Evolutionary conservation across 2,888 invertebrate genomes (phyloP).

Genomic region (Volucella inanis): DNA sequence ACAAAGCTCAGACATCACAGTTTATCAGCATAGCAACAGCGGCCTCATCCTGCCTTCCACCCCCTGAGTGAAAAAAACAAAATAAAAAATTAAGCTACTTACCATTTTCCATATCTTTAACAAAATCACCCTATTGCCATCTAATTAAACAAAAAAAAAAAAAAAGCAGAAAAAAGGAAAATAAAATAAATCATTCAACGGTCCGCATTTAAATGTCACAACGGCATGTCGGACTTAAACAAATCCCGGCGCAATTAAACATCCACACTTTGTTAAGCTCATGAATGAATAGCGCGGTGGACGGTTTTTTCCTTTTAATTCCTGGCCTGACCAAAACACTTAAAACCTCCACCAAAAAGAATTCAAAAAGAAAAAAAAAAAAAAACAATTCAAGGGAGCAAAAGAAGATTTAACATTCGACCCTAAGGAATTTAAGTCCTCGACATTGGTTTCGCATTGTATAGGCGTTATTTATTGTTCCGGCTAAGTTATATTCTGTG

Average conservation of each 20-base stretch:
- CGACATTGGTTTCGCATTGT: constrained; percentile 36
- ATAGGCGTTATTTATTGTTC: constrained; percentile 47
- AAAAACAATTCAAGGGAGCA: constrained; percentile 3
- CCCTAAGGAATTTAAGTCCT: constrained; percentile 56
- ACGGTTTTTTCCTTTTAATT: not conserved
- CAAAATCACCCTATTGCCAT: not conserved
- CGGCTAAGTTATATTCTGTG: constrained; percentile 50
- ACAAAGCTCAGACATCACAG: no score
- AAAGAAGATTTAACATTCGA: constrained; percentile 41
- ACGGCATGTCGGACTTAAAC: constrained; percentile 52
- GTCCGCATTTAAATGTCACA: constrained; percentile 53
- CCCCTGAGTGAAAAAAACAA: no score
- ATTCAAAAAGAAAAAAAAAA: not conserved
- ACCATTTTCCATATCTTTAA: not conserved
- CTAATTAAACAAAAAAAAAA: constrained; percentile 5
- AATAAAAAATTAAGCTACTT: constrained; percentile 22
- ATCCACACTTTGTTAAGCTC: constrained; percentile 5
- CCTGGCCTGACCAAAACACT: not conserved
- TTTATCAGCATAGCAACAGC: no score
- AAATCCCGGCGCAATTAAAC: not conserved
- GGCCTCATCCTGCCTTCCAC: no score
- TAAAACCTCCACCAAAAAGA: not conserved
- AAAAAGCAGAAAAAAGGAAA: not conserved
- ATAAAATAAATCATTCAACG: constrained; percentile 60
- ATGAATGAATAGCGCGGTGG: constrained; percentile 4